Conservation (phyloP, 2,113 vertebrate genomes). For the Herpailurus yagouaroundi region DNA sequence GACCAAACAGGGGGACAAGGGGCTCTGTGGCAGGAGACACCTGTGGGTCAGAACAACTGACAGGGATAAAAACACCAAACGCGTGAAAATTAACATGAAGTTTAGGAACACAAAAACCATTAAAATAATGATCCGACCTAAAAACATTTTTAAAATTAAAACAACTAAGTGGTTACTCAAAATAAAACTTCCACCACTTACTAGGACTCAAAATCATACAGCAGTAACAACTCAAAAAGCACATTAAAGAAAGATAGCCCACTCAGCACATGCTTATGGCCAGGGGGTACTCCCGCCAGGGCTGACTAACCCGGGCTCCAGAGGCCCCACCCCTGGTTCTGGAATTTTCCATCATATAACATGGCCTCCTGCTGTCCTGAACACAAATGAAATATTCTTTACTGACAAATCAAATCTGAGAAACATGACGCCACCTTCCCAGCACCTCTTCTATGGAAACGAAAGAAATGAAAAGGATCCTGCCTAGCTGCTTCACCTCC, state of each 20-base stretch:
- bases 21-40: background rate
- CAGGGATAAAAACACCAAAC: background rate
- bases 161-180: background rate
- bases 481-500: background rate
- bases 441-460: background rate
- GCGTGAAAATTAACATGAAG: background rate
- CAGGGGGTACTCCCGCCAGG: too few species aligned
- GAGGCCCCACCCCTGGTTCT: background rate
- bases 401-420: background rate
- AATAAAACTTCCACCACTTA: background rate
- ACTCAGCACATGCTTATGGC: background rate
- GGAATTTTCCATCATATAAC: background rate
- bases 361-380: background rate
- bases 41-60: background rate
- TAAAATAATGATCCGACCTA: background rate
- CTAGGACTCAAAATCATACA: constrained; percentile 18
- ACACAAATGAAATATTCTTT: background rate
- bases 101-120: background rate
- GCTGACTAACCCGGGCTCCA: too few species aligned
- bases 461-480: background rate
- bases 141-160: background rate
- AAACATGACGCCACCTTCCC: background rate
- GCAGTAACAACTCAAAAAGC: background rate
- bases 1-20: background rate
- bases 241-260: background rate